A percentile compares a stretch with the other conserved stretches of the same genome.
Evolutionary conservation across 2,888 invertebrate species (phyloP).

Genomic region (Parapristionchus giblindavisi): DNA sequence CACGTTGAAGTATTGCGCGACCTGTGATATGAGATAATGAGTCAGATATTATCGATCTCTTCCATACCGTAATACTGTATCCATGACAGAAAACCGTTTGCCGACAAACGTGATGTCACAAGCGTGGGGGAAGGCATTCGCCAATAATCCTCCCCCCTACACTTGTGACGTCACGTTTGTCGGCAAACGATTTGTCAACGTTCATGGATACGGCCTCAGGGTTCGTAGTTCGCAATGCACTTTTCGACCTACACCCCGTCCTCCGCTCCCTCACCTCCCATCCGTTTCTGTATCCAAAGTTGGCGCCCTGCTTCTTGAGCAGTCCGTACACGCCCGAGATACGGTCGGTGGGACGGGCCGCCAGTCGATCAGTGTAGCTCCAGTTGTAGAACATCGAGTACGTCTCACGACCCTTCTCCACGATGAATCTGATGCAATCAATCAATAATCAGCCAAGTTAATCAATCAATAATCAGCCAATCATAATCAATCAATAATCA

Average conservation of each 20-base stretch:
- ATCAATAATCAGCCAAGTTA: neutral
- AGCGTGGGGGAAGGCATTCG: too few relatives aligned
- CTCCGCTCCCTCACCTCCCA: slow-evolving; percentile 47
- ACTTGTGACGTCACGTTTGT: too few relatives aligned
- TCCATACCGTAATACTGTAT: too few relatives aligned
- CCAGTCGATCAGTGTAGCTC: slow-evolving; percentile 71
- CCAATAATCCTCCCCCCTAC: too few relatives aligned
- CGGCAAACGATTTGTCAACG: too few relatives aligned
- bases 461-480: too few relatives aligned
- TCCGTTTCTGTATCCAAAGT: slow-evolving; percentile 71
- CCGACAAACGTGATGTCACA: too few relatives aligned
- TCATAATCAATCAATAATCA: too few relatives aligned
- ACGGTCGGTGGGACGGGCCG: slow-evolving; percentile 71
- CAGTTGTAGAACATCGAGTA: slow-evolving; percentile 72
- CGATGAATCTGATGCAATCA: slow-evolving; percentile 66
- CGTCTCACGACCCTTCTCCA: slow-evolving; percentile 71
- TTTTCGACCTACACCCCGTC: neutral
- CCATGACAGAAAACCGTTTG: neutral
- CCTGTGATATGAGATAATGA: slow-evolving; percentile 12
- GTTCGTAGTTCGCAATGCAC: too few relatives aligned
- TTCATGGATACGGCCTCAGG: too few relatives aligned
- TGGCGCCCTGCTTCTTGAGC: slow-evolving; percentile 70
- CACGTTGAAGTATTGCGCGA: slow-evolving; percentile 36
- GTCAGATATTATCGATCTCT: too few relatives aligned
- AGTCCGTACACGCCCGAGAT: slow-evolving; percentile 67